These are phyloP conservation scores for Osmerus mordax DNA, from an alignment of 2,113 vertebrate species.

Conservation along the genomic window DNA sequence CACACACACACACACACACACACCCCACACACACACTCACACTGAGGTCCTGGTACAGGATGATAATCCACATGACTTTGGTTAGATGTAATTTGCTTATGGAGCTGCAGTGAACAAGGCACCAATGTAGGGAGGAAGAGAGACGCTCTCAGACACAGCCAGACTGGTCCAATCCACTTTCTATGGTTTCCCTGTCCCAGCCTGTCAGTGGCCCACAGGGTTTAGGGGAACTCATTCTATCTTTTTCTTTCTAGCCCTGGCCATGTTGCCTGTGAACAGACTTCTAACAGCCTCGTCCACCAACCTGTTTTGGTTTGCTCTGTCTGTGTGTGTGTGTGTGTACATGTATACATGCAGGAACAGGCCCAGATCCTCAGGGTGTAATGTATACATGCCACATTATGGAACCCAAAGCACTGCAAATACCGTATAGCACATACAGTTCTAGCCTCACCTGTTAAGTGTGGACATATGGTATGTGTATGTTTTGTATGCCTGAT, in stretches of 20 bases:
- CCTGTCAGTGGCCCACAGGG: no score
- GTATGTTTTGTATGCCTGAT: not conserved
- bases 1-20: constrained; percentile 24
- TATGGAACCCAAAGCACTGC: not conserved
- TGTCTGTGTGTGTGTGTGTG: not conserved
- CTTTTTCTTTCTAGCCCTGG: not conserved
- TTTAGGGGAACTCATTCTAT: not conserved
- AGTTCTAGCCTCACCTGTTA: not conserved
- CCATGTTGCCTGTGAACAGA: no score
- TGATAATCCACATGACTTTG: no score
- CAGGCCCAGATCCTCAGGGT: constrained; percentile 8
- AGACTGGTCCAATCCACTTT: no score
- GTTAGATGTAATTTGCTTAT: no score
- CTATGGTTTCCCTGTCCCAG: no score
- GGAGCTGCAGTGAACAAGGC: no score
- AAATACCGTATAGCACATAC: not conserved
- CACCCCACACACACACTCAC: not conserved
- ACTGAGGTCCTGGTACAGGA: not conserved
- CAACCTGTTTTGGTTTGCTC: not conserved
- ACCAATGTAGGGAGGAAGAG: not conserved
- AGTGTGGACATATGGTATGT: not conserved
- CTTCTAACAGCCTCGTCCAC: not conserved
- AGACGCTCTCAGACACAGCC: no score
- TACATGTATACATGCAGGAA: not conserved
- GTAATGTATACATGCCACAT: constrained; percentile 11